Base-by-base conservation (phyloP, 2,797 vertebrate species). In the Ispidina picta region DNA sequence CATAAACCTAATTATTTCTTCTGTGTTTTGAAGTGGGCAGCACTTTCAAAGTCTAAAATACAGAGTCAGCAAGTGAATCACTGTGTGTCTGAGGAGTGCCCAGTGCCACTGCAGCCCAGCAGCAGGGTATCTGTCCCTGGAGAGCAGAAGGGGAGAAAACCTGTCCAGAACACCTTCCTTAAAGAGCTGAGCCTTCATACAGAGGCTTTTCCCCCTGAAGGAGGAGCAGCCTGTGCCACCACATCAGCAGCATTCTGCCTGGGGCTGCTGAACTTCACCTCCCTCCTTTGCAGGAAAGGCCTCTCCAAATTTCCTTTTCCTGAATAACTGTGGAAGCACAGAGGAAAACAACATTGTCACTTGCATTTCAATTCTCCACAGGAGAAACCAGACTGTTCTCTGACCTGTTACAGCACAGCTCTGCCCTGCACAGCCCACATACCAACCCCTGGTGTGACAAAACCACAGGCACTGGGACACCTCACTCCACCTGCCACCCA, bases 361-460 rank as follows among this genome's bases (percentile, higher is more conserved):
- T 44, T 35, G 31, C 1, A 0, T 10, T n/a, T 13, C 69, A 82
- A 49, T 39, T 60, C 58, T 65, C 68, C 26, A 41, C 41, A 39
- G 54, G 54, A 69, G 33, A 52, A 60, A 65, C 43, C 4, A 0
- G 43, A 44, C 28, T 23, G 37, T 15, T 58, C 64, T 69, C 10
- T 23, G 51, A 54, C 21, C 9, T 43, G 15, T 28, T 71, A 48
- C 39, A 37, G 23, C 2, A 1, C 55, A 48, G 33, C 8, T 23
- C 22, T 62, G 26, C n/a, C n/a, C 37, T 1, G 0, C 0, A 0
- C 6, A 52, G 46, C 10, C 44, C 0, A 1, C 25, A 22, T 49
- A 6, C 31, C 35, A 41, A 70, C n/a, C 20, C 26, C n/a, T 18
- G 26, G 12, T 62, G 63, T 52, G 59, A 29, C 17, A 78, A 58